A percentile compares a stretch with the other conserved stretches of the same genome.
Conservation (phyloP, 2,888 invertebrate species). For the Rhabditoides inermis region DNA sequence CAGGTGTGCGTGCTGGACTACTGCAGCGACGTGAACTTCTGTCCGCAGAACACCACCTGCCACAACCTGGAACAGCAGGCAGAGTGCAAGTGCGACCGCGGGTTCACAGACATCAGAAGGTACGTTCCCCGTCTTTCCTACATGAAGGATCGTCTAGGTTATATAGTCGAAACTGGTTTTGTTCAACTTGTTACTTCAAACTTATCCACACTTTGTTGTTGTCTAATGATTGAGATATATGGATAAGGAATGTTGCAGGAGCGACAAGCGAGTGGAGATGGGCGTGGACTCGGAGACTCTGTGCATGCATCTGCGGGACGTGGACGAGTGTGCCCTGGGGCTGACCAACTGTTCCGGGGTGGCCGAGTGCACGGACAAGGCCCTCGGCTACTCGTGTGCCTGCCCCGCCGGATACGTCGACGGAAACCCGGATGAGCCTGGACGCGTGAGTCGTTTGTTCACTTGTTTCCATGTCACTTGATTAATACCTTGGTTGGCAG, state of each 20-base stretch:
- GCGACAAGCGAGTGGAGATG: conserved; percentile 37
- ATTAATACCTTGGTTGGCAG: background rate
- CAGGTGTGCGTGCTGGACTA: conserved; percentile 47
- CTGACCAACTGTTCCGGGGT: conserved; percentile 51
- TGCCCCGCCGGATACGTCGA: conserved; percentile 50
- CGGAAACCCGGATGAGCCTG: conserved; percentile 47
- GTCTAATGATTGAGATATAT: background rate
- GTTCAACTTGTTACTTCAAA: too few species aligned
- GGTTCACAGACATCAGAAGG: conserved; percentile 65
- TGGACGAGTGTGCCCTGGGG: conserved; percentile 51
- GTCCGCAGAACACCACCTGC: conserved; percentile 82
- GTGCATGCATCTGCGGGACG: conserved; percentile 45
- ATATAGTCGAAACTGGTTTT: too few species aligned
- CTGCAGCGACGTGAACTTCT: conserved; percentile 62
- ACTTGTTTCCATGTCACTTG: too few species aligned
- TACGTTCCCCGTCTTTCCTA: conserved; percentile 2
- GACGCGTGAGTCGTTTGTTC: conserved; percentile 28
- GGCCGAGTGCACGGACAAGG: conserved; percentile 47
- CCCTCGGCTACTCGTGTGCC: conserved; percentile 46
- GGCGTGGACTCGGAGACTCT: conserved; percentile 35
- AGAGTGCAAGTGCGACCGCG: conserved; percentile 79
- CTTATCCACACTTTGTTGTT: too few species aligned
- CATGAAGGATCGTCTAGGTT: background rate
- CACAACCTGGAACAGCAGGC: conserved; percentile 82
- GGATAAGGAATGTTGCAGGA: conserved; percentile 8